A percentile compares a stretch with the other conserved stretches of the same genome.
Conservation (phyloP, 2,888 invertebrate genomes). For the Pristionchus arcanus region DNA sequence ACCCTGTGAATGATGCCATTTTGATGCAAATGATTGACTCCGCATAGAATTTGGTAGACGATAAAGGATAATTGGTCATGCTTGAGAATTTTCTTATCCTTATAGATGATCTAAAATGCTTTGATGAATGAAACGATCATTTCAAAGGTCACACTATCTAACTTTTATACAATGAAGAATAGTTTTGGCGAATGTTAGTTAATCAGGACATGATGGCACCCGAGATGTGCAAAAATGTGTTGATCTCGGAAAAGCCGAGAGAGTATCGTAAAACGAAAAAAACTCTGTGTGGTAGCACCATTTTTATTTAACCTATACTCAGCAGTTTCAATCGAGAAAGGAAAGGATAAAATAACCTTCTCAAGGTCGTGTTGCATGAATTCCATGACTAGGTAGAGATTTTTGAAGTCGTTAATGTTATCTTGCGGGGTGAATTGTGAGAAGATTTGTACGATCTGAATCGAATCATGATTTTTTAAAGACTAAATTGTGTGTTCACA, state of each 20-base stretch:
- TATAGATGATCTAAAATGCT: too few relatives aligned
- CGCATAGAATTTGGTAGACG: not conserved
- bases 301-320: too few relatives aligned
- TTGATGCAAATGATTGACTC: not conserved
- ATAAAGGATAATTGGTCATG: not conserved
- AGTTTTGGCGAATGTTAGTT: too few relatives aligned
- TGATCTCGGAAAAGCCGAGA: not conserved
- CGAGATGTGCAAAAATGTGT: too few relatives aligned
- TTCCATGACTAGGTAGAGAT: slow-evolving; percentile 20
- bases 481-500: not conserved
- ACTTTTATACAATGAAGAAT: too few relatives aligned
- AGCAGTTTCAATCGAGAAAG: too few relatives aligned
- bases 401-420: not conserved
- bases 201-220: too few relatives aligned
- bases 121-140: too few relatives aligned
- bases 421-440: slow-evolving; percentile 18
- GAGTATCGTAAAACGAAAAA: not conserved
- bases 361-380: not conserved
- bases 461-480: not conserved
- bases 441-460: slow-evolving; percentile 1
- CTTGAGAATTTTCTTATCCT: not conserved
- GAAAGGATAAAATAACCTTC: too few relatives aligned
- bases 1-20: not conserved
- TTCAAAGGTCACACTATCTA: too few relatives aligned
- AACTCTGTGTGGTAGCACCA: too few relatives aligned